These are phyloP conservation scores for Ploceus nigricollis DNA, from an alignment of 2,113 vertebrate species.

Conservation along the genomic window DNA sequence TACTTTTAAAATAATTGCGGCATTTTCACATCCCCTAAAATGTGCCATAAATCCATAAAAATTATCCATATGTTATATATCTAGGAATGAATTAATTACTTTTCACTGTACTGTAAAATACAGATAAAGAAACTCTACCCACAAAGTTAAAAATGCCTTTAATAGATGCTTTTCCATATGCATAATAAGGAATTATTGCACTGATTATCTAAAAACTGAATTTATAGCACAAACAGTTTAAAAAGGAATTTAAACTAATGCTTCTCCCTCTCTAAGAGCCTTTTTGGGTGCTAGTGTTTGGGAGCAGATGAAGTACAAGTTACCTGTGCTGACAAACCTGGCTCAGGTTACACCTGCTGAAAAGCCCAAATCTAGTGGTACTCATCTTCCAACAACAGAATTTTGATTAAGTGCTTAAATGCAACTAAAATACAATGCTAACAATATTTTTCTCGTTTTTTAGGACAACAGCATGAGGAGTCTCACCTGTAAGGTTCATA, in stretches of 20 bases:
- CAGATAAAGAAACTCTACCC: slow-evolving; percentile 44
- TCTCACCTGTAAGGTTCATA: fast-evolving
- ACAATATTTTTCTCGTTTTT: background rate
- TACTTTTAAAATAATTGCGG: slow-evolving; percentile 50
- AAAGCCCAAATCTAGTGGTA: background rate
- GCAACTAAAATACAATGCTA: background rate
- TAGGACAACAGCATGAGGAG: background rate
- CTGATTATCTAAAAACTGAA: slow-evolving; percentile 18
- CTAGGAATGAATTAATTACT: slow-evolving; percentile 47
- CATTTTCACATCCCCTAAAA: slow-evolving; percentile 29
- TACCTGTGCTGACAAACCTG: background rate
- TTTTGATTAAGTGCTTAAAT: background rate
- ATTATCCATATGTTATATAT: slow-evolving; percentile 45
- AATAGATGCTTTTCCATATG: background rate
- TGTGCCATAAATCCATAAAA: slow-evolving; percentile 28
- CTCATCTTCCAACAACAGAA: background rate
- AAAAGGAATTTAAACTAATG: background rate
- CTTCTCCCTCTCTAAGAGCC: background rate
- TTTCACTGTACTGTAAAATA: slow-evolving; percentile 36
- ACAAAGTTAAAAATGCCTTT: slow-evolving; percentile 27
- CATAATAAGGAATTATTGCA: slow-evolving; percentile 32
- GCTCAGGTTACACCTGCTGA: no score
- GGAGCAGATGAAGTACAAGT: background rate
- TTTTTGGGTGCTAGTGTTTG: background rate
- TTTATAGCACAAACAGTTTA: slow-evolving; percentile 9